These are phyloP conservation scores for Micrasema minimum DNA, from an alignment of 1,140 invertebrate species.

Conservation along the genomic window DNA sequence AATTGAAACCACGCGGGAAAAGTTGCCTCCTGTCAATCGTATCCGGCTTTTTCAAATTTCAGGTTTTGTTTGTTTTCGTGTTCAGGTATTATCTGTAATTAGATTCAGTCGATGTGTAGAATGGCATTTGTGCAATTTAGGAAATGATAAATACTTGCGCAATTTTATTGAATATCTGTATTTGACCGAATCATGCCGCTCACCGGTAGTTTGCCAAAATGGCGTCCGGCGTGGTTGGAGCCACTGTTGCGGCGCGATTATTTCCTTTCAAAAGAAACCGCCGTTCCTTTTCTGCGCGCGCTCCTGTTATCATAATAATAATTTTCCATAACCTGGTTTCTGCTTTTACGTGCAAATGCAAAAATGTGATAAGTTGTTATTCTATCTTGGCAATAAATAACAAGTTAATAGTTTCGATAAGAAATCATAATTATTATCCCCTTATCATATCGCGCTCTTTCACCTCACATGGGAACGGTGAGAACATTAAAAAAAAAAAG, in stretches of 20 bases:
- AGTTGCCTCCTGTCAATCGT: constrained; percentile 50
- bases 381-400: background rate
- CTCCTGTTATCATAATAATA: constrained; percentile 21
- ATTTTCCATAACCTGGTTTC: constrained; percentile 54
- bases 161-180: background rate
- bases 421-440: no score
- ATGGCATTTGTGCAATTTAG: no score
- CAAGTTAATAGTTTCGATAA: background rate
- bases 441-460: no score
- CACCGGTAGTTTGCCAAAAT: constrained; percentile 34
- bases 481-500: background rate
- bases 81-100: background rate
- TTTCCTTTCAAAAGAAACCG: constrained; percentile 58
- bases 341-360: background rate
- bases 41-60: constrained; percentile 35
- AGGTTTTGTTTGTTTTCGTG: constrained; percentile 13
- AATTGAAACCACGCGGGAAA: constrained; percentile 62
- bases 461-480: no score
- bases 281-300: constrained; percentile 31
- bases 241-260: constrained; percentile 54
- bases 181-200: constrained; percentile 62
- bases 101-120: no score
- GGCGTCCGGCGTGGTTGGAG: constrained; percentile 48
- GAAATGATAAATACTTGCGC: background rate
- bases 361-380: background rate